Percentiles rank a stretch among this genome's conserved stretches.
These are phyloP conservation scores for Hypomecis punctinalis DNA, from an alignment of 2,888 invertebrate species.

Conservation along the genomic window DNA sequence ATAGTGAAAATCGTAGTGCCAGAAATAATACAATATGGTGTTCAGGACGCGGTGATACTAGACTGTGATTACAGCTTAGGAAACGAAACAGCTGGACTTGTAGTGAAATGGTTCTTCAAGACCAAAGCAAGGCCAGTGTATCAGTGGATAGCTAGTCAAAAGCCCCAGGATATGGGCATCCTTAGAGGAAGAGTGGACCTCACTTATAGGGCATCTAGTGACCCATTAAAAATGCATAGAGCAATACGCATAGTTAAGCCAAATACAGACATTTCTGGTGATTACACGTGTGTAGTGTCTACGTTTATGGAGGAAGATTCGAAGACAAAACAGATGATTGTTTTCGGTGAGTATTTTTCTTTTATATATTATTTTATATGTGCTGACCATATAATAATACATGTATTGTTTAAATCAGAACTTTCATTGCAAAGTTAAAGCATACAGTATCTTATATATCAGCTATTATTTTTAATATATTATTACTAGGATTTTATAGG, in stretches of 20 bases:
- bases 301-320: constrained; percentile 89
- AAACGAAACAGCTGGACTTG: constrained; percentile 87
- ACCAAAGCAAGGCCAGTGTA: constrained; percentile 88
- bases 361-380: too few species aligned
- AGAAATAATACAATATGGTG: constrained; percentile 86
- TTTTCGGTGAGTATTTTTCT: constrained; percentile 88
- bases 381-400: too few species aligned
- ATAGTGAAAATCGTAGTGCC: constrained; percentile 87
- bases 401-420: too few species aligned
- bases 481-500: too few species aligned
- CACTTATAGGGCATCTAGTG: constrained; percentile 87
- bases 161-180: constrained; percentile 87
- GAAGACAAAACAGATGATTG: constrained; percentile 87
- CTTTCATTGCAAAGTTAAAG: too few species aligned
- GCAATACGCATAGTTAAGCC: constrained; percentile 90
- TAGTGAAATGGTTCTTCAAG: constrained; percentile 92
- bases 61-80: constrained; percentile 90
- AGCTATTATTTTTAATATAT: too few species aligned
- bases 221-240: constrained; percentile 88
- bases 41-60: constrained; percentile 86
- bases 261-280: constrained; percentile 89
- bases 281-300: constrained; percentile 90
- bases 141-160: constrained; percentile 90
- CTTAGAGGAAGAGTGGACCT: constrained; percentile 85
- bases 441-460: too few species aligned